phyloP scores from a whole-genome alignment of 1,140 invertebrate species.

The Alviniconcha marisindica region DNA sequence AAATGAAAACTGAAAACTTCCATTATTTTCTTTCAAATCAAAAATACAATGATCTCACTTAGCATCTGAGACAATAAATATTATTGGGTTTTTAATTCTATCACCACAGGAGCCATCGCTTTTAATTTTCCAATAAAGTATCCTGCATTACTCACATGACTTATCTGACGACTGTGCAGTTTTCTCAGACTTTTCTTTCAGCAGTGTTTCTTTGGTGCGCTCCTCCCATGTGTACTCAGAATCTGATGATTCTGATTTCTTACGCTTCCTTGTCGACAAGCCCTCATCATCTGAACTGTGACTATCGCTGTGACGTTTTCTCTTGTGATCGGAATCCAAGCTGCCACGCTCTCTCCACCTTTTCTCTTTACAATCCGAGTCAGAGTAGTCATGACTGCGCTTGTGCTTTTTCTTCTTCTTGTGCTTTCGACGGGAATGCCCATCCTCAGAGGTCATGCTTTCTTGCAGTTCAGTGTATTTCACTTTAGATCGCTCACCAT shows the following conservation, averaged over 20 bases:
- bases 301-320: neutral
- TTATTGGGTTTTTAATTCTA: no score
- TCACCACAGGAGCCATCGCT: no score
- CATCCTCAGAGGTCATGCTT: neutral
- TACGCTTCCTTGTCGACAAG: neutral
- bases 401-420: slow-evolving; percentile 35
- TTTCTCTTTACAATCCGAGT: slow-evolving; percentile 10
- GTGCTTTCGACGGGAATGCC: neutral
- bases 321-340: neutral
- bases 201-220: slow-evolving; percentile 12
- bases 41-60: no score
- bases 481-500: neutral
- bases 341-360: neutral
- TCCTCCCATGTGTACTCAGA: slow-evolving; percentile 54
- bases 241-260: neutral
- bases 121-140: no score
- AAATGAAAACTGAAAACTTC: no score
- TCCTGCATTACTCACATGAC: slow-evolving; percentile 5
- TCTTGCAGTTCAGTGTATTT: slow-evolving; percentile 11
- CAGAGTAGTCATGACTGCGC: slow-evolving; percentile 11
- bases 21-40: no score
- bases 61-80: no score
- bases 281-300: slow-evolving; percentile 29
- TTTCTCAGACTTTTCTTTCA: neutral
- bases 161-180: neutral